Base-by-base conservation (phyloP, 2,797 vertebrate species). In the Trachops cirrhosus region DNA sequence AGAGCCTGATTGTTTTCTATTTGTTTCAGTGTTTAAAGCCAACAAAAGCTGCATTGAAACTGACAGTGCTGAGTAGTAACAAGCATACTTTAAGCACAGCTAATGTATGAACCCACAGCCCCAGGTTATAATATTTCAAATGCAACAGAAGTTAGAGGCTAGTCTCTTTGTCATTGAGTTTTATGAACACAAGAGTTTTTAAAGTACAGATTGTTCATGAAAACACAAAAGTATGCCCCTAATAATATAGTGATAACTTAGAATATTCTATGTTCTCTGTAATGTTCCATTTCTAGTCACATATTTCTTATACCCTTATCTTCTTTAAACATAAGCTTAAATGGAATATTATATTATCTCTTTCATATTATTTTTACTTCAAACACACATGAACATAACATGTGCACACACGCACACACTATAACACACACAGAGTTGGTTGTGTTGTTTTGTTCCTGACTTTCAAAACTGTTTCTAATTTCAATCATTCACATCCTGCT, bases 11-110 rank as follows among this genome's bases (percentile, higher is more conserved):
- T 97, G 97, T 96, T 97, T 97, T 96, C 96, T 97, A 97, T 97
- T 96, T 97, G 96, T 97, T 96, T 97, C 97, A 95, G 80, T 97
- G 95, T 97, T 97, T 97, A 97, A 98, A 97, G 92, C 80, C 94
- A 98, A 90, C 73, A 97, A 94, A 97, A 97, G 78, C 86, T 95
- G 95, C 59, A 97, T 97, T 97, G 97, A 96, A 97, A 95, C 89
- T 84, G 89, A 94, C 7, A 75, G 93, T 94, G 97, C 97, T 95
- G 96, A 97, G 87, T 86, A 89, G 96, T 83, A 97, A 92, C 91
- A 94, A 96, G 95, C 95, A 68, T 41, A 89, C 73, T 96, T 86
- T 94, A 95, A 95, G 84, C 88, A 96, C 2, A 52, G 73, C 52
- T 89, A 97, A 96, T 78, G 32, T 6, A 12, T 34, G 59, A 97